Evolutionary conservation across 2,888 invertebrate genomes (phyloP).

Genomic region (Ephialtes manifestator): DNA sequence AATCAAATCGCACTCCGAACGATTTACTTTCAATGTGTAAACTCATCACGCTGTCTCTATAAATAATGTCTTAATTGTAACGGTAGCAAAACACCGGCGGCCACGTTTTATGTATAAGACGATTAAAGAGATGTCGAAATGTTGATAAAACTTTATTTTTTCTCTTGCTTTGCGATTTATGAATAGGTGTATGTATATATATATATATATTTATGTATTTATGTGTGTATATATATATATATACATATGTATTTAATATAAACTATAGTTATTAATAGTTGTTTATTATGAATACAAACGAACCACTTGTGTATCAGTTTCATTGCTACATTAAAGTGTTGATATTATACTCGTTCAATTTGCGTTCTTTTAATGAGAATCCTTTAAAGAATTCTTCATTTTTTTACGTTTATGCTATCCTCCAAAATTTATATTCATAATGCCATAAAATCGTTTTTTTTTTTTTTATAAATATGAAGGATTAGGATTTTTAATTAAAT

Average conservation of each 20-base stretch:
- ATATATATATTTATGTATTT: slow-evolving; percentile 12
- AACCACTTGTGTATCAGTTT: slow-evolving; percentile 83
- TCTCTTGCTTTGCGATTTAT: slow-evolving; percentile 81
- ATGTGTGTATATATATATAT: slow-evolving; percentile 31
- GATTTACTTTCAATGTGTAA: slow-evolving; percentile 36
- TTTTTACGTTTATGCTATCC: background rate
- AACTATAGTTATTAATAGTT: slow-evolving; percentile 82
- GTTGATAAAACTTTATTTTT: slow-evolving; percentile 65
- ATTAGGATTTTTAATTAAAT: too few species aligned
- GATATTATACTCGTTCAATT: slow-evolving; percentile 83
- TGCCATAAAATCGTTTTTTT: too few species aligned
- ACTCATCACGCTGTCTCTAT: slow-evolving; percentile 21
- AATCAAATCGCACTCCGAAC: slow-evolving; percentile 59
- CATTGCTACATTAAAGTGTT: slow-evolving; percentile 85
- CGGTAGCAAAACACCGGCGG: slow-evolving; percentile 32
- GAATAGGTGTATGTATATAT: slow-evolving; percentile 74
- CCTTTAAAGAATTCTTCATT: background rate
- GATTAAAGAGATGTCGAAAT: slow-evolving; percentile 70
- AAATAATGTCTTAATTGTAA: slow-evolving; percentile 47
- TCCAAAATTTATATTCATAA: background rate
- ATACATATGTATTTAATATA: slow-evolving; percentile 75
- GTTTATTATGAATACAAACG: slow-evolving; percentile 82
- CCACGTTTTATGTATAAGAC: slow-evolving; percentile 55
- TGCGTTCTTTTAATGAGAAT: slow-evolving; percentile 60
- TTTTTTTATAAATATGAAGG: too few species aligned